Conservation (phyloP, 1,140 invertebrate species). For the Plectrocnemia conspersa region DNA sequence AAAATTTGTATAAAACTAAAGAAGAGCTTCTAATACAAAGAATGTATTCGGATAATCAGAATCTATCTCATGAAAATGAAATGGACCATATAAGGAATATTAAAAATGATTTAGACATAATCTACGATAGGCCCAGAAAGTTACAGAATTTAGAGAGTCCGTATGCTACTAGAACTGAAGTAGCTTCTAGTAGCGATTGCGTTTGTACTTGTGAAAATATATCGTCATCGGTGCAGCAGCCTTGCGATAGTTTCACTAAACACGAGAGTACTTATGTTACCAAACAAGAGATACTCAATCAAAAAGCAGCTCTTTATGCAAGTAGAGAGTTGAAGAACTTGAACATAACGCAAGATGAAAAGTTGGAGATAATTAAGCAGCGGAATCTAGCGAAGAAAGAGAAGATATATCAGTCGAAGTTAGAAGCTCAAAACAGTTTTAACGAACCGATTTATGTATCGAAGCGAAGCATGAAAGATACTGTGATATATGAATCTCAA, state of each 20-base stretch:
- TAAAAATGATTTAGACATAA: too few species aligned
- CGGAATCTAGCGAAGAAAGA: constrained; percentile 52
- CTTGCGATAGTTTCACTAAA: constrained; percentile 29
- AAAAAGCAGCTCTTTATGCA: constrained; percentile 48
- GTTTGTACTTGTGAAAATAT: constrained; percentile 31
- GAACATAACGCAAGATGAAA: constrained; percentile 42
- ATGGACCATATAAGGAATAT: too few species aligned
- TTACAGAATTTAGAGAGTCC: constrained; percentile 17
- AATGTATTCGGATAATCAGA: constrained; percentile 37
- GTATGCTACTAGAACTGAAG: constrained; percentile 9
- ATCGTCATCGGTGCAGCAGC: constrained; percentile 25
- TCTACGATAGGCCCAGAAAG: too few species aligned
- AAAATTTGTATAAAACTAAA: background rate
- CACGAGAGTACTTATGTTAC: constrained; percentile 48
- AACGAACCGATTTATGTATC: constrained; percentile 50
- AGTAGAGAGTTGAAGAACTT: constrained; percentile 41
- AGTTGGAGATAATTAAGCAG: constrained; percentile 50
- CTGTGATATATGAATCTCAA: constrained; percentile 49
- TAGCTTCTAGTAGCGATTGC: too few species aligned
- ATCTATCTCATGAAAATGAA: too few species aligned
- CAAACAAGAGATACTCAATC: constrained; percentile 50
- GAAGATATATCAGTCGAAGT: constrained; percentile 49
- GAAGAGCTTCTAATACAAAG: constrained; percentile 44
- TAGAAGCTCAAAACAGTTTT: constrained; percentile 42
- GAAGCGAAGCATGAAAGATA: constrained; percentile 50